phyloP scores from a whole-genome alignment of 2,797 vertebrate genomes.

The Hephaestus fuliginosus region DNA sequence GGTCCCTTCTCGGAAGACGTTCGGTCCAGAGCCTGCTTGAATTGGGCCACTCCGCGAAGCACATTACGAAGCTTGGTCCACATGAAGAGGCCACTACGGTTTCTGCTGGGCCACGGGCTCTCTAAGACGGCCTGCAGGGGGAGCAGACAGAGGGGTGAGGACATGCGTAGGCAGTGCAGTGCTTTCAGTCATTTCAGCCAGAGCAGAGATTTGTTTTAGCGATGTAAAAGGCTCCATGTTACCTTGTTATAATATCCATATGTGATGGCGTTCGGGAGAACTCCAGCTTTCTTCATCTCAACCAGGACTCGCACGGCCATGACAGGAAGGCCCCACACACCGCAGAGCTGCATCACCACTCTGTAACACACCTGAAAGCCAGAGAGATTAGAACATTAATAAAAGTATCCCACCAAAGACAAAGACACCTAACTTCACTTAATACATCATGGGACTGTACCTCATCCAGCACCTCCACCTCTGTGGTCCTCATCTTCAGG shows the following conservation, averaged over 20 bases:
- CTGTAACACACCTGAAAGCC: conserved; percentile 94
- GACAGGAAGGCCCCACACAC: conserved; percentile 94
- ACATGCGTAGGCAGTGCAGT: background rate
- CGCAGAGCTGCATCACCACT: conserved; percentile 98
- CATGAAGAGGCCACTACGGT: conserved; percentile 94
- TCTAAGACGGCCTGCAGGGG: conserved; percentile 92
- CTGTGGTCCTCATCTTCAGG: conserved; percentile 93
- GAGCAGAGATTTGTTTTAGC: background rate
- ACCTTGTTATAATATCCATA: conserved; percentile 94
- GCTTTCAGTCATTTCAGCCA: background rate
- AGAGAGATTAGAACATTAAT: background rate
- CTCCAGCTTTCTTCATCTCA: conserved; percentile 97
- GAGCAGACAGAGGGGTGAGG: background rate
- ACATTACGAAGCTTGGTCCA: conserved; percentile 97
- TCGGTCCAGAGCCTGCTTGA: conserved; percentile 88
- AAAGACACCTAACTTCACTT: background rate
- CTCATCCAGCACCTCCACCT: conserved; percentile 97
- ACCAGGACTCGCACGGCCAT: conserved; percentile 96
- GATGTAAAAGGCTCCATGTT: background rate
- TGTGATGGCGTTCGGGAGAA: conserved; percentile 97
- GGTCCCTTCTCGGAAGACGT: conserved; percentile 71
- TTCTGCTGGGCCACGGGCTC: conserved; percentile 95
- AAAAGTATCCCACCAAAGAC: background rate
- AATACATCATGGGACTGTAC: conserved; percentile 67
- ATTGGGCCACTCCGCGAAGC: conserved; percentile 91